Conservation (phyloP, 1,140 invertebrate genomes). For the Pogonus chalceus region DNA sequence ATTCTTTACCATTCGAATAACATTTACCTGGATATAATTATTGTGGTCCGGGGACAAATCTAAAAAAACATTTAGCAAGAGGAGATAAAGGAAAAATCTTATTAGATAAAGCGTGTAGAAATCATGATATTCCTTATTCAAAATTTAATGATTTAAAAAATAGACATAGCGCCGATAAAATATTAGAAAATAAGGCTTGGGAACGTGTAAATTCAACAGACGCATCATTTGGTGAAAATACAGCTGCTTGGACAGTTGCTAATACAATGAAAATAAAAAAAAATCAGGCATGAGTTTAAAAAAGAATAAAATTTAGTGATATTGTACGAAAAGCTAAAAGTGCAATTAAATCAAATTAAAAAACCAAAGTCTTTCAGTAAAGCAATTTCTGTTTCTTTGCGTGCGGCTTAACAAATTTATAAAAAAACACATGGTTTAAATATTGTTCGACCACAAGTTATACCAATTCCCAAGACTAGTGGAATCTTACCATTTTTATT, state of each 20-base stretch:
- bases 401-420: too few species aligned
- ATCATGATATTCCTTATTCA: slow-evolving; percentile 35
- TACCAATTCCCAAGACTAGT: slow-evolving; percentile 30
- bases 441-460: slow-evolving; percentile 26
- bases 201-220: slow-evolving; percentile 28
- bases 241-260: slow-evolving; percentile 21
- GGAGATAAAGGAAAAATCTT: slow-evolving; percentile 34
- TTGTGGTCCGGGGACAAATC: slow-evolving; percentile 36
- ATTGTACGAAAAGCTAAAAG: not conserved
- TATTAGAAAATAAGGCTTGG: slow-evolving; percentile 29
- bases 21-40: slow-evolving; percentile 37
- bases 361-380: too few species aligned
- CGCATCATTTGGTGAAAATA: slow-evolving; percentile 22
- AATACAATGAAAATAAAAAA: slow-evolving; percentile 26
- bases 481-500: slow-evolving; percentile 28
- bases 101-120: slow-evolving; percentile 33
- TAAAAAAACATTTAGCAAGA: slow-evolving; percentile 30
- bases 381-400: too few species aligned
- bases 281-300: slow-evolving; percentile 23
- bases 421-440: too few species aligned
- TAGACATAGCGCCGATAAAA: slow-evolving; percentile 31
- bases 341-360: not conserved
- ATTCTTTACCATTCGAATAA: slow-evolving; percentile 34
- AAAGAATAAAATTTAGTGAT: too few species aligned
- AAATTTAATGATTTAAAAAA: slow-evolving; percentile 24